phyloP scores from a whole-genome alignment of 2,888 invertebrate species.

The Salticus scenicus region DNA sequence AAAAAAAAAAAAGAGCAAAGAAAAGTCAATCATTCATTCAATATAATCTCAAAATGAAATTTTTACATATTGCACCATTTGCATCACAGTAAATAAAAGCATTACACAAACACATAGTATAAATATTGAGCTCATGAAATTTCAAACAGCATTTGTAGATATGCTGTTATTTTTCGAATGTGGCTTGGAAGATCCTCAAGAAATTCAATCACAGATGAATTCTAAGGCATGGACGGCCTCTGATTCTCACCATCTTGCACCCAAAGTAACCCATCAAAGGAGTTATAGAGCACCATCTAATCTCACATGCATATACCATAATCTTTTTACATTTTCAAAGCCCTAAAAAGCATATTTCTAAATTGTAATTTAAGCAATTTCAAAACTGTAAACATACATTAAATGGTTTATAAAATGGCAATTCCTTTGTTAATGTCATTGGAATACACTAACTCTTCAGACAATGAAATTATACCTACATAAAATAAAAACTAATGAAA shows the following conservation, averaged over 20 bases:
- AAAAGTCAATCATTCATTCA: too few species aligned
- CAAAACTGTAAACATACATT: too few species aligned
- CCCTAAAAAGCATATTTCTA: too few species aligned
- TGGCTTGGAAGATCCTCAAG: slow-evolving; percentile 47
- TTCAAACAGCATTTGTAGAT: slow-evolving; percentile 27
- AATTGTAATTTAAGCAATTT: too few species aligned
- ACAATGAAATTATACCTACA: too few species aligned
- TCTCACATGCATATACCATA: background rate
- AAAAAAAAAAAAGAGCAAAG: too few species aligned
- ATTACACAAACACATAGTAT: background rate
- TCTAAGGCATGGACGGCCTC: slow-evolving; percentile 4
- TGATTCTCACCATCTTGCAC: background rate
- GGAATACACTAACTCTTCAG: too few species aligned
- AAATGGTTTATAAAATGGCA: too few species aligned
- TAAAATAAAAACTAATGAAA: too few species aligned
- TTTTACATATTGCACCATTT: slow-evolving; percentile 15
- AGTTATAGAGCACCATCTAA: background rate
- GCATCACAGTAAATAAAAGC: background rate
- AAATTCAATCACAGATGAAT: slow-evolving; percentile 7
- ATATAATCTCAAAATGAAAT: too few species aligned
- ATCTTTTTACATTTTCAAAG: background rate
- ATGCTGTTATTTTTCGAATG: slow-evolving; percentile 23
- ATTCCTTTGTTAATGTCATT: too few species aligned
- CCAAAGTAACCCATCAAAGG: background rate
- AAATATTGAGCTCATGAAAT: slow-evolving; percentile 58